Evolutionary conservation across 2,888 invertebrate species (phyloP).

Genomic region (Buathra laborator): DNA sequence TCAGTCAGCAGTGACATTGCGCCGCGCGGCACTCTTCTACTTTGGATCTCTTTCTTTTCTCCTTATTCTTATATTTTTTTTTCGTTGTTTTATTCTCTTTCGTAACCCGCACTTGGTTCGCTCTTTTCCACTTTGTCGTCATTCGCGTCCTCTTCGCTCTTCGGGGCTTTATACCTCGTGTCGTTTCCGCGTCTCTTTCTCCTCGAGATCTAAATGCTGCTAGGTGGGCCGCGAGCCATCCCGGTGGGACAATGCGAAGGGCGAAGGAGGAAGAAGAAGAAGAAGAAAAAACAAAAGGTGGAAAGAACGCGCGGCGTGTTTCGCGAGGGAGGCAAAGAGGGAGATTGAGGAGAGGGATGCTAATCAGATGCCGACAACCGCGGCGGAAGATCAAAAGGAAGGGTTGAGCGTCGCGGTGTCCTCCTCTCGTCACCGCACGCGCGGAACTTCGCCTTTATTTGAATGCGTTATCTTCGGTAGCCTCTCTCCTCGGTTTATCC

Average conservation of each 20-base stretch:
- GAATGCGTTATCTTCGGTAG: slow-evolving; percentile 76
- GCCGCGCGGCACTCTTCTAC: slow-evolving; percentile 67
- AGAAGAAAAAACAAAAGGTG: slow-evolving; percentile 35
- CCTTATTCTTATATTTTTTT: slow-evolving; percentile 22
- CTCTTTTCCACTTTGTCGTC: slow-evolving; percentile 47
- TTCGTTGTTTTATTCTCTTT: slow-evolving; percentile 10
- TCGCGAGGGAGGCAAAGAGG: slow-evolving; percentile 49
- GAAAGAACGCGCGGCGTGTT: slow-evolving; percentile 50
- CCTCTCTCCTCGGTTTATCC: slow-evolving; percentile 21
- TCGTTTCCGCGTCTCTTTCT: slow-evolving; percentile 24
- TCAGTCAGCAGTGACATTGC: slow-evolving; percentile 80
- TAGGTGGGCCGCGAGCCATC: slow-evolving; percentile 31
- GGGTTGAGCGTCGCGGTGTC: slow-evolving; percentile 77
- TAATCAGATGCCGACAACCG: slow-evolving; percentile 84
- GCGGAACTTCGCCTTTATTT: slow-evolving; percentile 79
- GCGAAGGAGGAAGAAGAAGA: slow-evolving; percentile 38
- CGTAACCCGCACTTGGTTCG: slow-evolving; percentile 2
- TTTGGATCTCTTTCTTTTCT: slow-evolving; percentile 64
- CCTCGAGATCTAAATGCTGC: slow-evolving; percentile 45
- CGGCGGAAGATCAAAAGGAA: slow-evolving; percentile 82
- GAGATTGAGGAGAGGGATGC: slow-evolving; percentile 79
- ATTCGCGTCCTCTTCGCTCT: slow-evolving; percentile 41
- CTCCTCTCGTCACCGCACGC: slow-evolving; percentile 79
- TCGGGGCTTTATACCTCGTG: not conserved
- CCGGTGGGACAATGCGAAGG: slow-evolving; percentile 36